phyloP scores from a whole-genome alignment of 2,888 invertebrate species.

The Heliconius sara region DNA sequence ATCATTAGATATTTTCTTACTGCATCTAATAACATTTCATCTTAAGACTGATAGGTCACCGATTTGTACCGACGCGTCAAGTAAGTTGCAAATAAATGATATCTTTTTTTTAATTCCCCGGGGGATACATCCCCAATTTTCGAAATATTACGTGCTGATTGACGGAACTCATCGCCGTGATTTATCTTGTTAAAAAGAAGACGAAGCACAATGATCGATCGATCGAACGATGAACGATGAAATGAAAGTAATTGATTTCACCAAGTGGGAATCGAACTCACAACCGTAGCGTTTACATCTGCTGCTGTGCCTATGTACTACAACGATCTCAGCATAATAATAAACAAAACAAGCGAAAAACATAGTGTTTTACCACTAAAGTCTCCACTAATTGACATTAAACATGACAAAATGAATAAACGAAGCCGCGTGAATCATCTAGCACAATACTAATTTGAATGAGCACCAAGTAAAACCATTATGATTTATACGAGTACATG shows the following conservation, averaged over 20 bases:
- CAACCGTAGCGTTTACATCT: no score
- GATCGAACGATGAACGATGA: no score
- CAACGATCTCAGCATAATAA: neutral
- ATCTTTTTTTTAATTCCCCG: no score
- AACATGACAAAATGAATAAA: neutral
- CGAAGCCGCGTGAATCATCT: neutral
- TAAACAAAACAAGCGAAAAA: neutral
- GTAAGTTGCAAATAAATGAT: constrained; percentile 1
- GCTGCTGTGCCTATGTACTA: no score
- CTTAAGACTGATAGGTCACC: neutral
- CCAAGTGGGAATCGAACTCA: no score
- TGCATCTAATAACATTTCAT: constrained; percentile 23
- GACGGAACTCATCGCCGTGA: no score
- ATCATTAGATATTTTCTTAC: constrained; percentile 17
- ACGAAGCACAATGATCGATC: no score
- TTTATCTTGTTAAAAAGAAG: no score
- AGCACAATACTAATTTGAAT: neutral
- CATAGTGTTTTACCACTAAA: no score
- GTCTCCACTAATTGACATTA: neutral
- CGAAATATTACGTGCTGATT: no score
- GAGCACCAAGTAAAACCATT: neutral
- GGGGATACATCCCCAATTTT: no score
- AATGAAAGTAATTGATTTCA: no score
- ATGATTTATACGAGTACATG: constrained; percentile 2
- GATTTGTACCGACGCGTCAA: neutral